Base-by-base conservation (phyloP, 2,888 invertebrate species). In the Calephelis perditalis region DNA sequence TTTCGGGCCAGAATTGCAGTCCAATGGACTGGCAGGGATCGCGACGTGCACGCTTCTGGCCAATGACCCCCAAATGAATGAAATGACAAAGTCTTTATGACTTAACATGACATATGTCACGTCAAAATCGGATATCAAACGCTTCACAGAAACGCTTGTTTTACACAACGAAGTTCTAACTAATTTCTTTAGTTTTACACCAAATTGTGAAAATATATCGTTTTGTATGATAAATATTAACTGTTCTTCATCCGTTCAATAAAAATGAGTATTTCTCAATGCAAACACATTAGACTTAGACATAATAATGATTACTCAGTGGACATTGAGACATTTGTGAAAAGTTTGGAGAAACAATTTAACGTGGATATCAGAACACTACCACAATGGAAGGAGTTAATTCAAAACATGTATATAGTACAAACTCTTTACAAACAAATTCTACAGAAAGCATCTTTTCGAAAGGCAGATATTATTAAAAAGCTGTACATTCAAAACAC, bases 301-400 rank as follows among this genome's bases (percentile, higher is more conserved):
- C 71, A 76, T 62, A 63, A 44, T 36, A 73, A 73, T 63, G 67
- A 71, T 56, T 77, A 74, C 66, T 65, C 70, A 54, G 61, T 72
- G 6, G 63, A 84, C 61, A 71, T 84, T n/a, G 78, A 82, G 62
- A 63, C 71, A 5, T 74, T 77, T 46, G 78, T 89, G 60, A 75
- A 78, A 68, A 68, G 63, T 7, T 66, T 86, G 54, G 86, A 88
- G 72, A 70, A 61, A 7, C 62, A 78, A 66, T 76, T 72, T 60
- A 74, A 81, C 43, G 71, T 80, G 26, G 79, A 89, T 68, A 73
- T 90, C 49, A 77, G 74, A 65, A 67, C 74, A 11, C 61, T 85
- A 45, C 78, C 83, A 8, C 67, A 79, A 55, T 89, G 87, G 86
- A 74, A 82, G 65, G 66, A 78, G 10, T 62, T 84, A 54, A 69